Evolutionary conservation across 30 jellyfish, hydroid and myxozoan species (phyloP).

Genomic region (Nemopilema nomurai): DNA sequence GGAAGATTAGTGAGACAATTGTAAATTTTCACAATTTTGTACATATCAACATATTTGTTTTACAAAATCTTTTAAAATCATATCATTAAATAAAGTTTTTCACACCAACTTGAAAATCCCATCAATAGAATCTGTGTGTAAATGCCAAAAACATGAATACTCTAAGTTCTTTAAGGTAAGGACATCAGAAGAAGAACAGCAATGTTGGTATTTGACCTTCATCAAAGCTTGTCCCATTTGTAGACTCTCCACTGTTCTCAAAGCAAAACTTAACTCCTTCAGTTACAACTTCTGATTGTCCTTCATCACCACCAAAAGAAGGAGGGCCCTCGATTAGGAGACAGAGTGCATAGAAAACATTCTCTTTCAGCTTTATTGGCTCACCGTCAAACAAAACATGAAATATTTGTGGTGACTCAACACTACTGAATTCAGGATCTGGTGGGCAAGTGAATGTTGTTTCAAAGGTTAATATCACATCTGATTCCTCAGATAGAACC

Average conservation of each 20-base stretch:
- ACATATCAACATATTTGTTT: not conserved
- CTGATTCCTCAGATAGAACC: slow-evolving; percentile 63
- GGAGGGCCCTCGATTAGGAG: slow-evolving; percentile 99
- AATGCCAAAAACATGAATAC: no score
- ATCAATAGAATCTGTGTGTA: no score
- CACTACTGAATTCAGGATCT: slow-evolving; percentile 81
- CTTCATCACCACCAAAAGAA: slow-evolving; percentile 99
- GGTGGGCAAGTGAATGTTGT: slow-evolving; percentile 94
- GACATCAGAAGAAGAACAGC: slow-evolving; percentile 69
- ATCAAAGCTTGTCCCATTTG: slow-evolving; percentile 98
- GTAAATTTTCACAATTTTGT: no score
- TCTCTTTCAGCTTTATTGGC: slow-evolving; percentile 78
- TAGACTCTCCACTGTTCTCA: slow-evolving; percentile 95
- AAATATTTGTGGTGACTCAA: slow-evolving; percentile 82
- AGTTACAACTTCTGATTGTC: slow-evolving; percentile 73
- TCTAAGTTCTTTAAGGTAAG: no score
- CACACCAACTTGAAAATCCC: no score
- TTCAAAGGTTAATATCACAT: slow-evolving; percentile 47
- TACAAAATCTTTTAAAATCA: not conserved
- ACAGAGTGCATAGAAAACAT: slow-evolving; percentile 64
- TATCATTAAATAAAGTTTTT: no score
- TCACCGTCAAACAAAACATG: slow-evolving; percentile 87
- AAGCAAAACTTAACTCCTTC: slow-evolving; percentile 90
- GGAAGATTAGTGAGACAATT: no score
- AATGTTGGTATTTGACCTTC: slow-evolving; percentile 98